phyloP scores from a whole-genome alignment of 2,113 vertebrate species.

The Mola mola region DNA sequence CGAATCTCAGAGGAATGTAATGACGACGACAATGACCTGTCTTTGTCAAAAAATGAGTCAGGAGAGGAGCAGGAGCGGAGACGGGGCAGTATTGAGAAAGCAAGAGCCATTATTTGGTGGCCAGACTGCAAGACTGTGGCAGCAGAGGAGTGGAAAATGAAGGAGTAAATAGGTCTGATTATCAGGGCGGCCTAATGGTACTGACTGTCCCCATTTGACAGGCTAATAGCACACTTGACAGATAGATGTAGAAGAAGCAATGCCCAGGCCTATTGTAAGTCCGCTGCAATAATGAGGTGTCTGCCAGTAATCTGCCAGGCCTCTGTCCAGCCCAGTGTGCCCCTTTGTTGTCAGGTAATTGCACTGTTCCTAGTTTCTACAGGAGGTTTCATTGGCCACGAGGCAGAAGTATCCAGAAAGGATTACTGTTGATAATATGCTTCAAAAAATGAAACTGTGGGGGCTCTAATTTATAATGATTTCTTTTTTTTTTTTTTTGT shows the following conservation, averaged over 20 bases:
- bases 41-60: conserved; percentile 54
- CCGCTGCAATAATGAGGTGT: conserved; percentile 78
- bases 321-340: conserved; percentile 60
- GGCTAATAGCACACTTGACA: conserved; percentile 80
- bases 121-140: conserved; percentile 50
- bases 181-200: conserved; percentile 76
- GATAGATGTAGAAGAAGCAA: conserved; percentile 77
- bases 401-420: conserved; percentile 35
- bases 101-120: conserved; percentile 16
- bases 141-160: conserved; percentile 65
- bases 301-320: conserved; percentile 76
- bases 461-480: too few species aligned
- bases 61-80: conserved; percentile 31
- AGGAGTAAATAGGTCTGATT: conserved; percentile 78
- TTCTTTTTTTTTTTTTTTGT: background rate
- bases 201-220: conserved; percentile 76
- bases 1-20: conserved; percentile 39
- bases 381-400: conserved; percentile 22
- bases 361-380: conserved; percentile 55
- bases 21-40: conserved; percentile 46
- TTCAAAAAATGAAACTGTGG: conserved; percentile 15
- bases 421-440: conserved; percentile 36
- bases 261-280: conserved; percentile 74
- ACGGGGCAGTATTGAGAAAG: conserved; percentile 28
- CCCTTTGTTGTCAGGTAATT: conserved; percentile 75